Percentiles rank a stretch among this genome's conserved stretches.
phyloP scores from a whole-genome alignment of 2,113 vertebrate species.

The Romanogobio albipinnatus region DNA sequence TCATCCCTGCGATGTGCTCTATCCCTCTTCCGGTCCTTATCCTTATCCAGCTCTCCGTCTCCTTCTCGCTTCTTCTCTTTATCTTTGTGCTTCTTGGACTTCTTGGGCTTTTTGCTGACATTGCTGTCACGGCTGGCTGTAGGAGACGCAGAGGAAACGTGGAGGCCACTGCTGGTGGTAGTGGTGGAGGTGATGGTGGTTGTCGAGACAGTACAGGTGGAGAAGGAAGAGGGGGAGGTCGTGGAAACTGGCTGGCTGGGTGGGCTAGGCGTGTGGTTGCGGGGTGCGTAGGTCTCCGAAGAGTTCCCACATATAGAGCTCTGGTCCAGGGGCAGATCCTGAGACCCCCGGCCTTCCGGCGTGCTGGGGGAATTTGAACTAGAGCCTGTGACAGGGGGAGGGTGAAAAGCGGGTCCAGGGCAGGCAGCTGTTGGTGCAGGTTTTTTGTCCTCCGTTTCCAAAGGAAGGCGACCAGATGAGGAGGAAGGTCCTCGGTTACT shows the following conservation, averaged over 20 bases:
- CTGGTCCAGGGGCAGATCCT: conserved; percentile 82
- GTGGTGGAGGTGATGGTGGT: conserved; percentile 67
- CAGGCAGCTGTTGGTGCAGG: conserved; percentile 61
- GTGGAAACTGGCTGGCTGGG: not conserved
- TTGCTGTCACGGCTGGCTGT: conserved; percentile 60
- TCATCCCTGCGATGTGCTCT: conserved; percentile 65
- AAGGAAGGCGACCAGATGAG: conserved; percentile 53
- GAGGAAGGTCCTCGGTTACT: conserved; percentile 48
- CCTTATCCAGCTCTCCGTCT: conserved; percentile 71
- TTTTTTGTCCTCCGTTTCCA: conserved; percentile 70
- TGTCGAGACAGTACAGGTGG: conserved; percentile 61
- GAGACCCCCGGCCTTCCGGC: conserved; percentile 83
- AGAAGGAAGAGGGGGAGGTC: conserved; percentile 61
- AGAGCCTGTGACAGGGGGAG: conserved; percentile 71
- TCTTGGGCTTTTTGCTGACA: conserved; percentile 81
- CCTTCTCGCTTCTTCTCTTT: conserved; percentile 75
- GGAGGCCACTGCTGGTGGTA: conserved; percentile 59
- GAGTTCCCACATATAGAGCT: conserved; percentile 79
- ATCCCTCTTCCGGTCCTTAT: conserved; percentile 69
- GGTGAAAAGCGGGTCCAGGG: conserved; percentile 63
- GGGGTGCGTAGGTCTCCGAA: conserved; percentile 72
- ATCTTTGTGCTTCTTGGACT: conserved; percentile 83
- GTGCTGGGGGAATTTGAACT: conserved; percentile 86
- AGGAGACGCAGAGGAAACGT: conserved; percentile 61
- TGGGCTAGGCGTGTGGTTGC: conserved; percentile 64